phyloP scores from a whole-genome alignment of 2,113 vertebrate species.

The Phrynosoma platyrhinos region DNA sequence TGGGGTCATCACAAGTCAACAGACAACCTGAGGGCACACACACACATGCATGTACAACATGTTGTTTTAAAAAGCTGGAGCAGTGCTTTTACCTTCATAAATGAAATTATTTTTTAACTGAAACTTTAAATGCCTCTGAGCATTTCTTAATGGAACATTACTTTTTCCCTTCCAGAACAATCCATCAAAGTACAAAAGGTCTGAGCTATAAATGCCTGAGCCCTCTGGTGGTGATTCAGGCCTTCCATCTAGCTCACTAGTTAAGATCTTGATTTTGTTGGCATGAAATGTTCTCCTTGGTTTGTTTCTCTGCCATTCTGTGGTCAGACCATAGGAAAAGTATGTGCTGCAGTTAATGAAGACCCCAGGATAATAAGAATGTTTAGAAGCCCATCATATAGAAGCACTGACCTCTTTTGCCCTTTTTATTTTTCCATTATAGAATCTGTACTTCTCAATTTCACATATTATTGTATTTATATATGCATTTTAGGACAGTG shows the following conservation, averaged over 20 bases:
- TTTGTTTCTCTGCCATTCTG: neutral
- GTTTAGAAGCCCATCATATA: neutral
- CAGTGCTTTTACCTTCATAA: neutral
- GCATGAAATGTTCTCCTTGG: neutral
- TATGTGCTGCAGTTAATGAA: neutral
- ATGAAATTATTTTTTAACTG: neutral
- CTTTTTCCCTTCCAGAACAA: neutral
- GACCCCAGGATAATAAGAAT: neutral
- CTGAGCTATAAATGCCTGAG: neutral
- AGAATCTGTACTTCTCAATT: neutral
- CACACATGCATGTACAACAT: neutral
- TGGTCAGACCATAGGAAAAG: neutral
- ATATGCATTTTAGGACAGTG: neutral
- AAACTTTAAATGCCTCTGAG: neutral
- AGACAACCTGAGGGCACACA: no score
- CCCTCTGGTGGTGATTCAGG: neutral
- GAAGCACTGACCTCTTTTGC: neutral
- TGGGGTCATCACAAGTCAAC: no score
- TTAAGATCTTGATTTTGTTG: constrained; percentile 34
- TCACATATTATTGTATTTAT: neutral
- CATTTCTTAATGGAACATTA: neutral
- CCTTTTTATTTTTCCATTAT: neutral
- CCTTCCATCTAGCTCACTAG: constrained; percentile 36
- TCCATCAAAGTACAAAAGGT: rapidly evolving
- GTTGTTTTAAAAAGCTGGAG: neutral